phyloP scores from a whole-genome alignment of 2,888 invertebrate species.

The Drosophila melanocephala region DNA sequence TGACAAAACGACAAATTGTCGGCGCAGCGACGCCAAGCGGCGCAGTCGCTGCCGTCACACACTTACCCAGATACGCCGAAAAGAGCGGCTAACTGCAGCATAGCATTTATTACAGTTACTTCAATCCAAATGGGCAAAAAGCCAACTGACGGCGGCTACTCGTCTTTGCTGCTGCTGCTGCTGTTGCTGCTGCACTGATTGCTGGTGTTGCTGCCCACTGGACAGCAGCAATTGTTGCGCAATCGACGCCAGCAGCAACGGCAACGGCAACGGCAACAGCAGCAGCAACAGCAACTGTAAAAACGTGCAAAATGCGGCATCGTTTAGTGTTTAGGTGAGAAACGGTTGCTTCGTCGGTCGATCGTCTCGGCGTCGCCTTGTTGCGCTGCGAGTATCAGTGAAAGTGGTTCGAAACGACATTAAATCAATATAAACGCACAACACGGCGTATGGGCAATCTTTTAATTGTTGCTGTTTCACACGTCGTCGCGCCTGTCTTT shows the following conservation, averaged over 20 bases:
- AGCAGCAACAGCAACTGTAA: conserved; percentile 27
- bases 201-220: conserved; percentile 18
- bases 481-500: conserved; percentile 54
- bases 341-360: conserved; percentile 20
- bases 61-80: conserved; percentile 73
- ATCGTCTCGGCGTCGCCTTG: background rate
- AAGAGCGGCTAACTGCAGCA: conserved; percentile 43
- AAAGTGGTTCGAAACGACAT: conserved; percentile 59
- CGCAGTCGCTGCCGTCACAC: conserved; percentile 66
- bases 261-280: conserved; percentile 11
- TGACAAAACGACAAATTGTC: conserved; percentile 65
- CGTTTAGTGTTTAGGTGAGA: conserved; percentile 62
- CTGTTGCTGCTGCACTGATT: conserved; percentile 43
- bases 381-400: conserved; percentile 68
- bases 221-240: conserved; percentile 54
- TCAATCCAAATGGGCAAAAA: conserved; percentile 36
- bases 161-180: conserved; percentile 21
- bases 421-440: conserved; percentile 29
- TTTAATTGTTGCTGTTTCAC: conserved; percentile 71
- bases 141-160: conserved; percentile 24
- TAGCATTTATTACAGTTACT: conserved; percentile 57
- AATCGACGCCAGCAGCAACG: conserved; percentile 43
- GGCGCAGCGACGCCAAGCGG: conserved; percentile 14
- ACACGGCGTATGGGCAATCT: conserved; percentile 72
- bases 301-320: conserved; percentile 59